Conservation (phyloP, 2,888 invertebrate genomes). For the Melieria picta region DNA sequence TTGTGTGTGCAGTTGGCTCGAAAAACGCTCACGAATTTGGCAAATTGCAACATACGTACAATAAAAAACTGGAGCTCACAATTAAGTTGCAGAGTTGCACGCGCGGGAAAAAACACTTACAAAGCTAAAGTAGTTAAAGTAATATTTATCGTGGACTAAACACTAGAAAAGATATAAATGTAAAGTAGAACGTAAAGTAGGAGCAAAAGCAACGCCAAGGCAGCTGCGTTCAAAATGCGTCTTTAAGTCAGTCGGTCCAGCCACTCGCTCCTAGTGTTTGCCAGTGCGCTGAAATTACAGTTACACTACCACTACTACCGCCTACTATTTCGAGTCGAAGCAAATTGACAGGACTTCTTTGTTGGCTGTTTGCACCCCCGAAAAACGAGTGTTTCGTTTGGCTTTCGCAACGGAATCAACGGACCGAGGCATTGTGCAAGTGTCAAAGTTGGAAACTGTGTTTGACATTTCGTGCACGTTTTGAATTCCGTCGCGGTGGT, state of each 20-base stretch:
- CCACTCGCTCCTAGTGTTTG: neutral
- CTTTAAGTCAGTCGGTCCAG: neutral
- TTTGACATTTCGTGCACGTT: too few relatives aligned
- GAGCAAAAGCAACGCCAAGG: neutral
- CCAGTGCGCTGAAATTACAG: constrained; percentile 6
- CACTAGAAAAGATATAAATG: neutral
- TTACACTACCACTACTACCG: neutral
- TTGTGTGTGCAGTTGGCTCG: neutral
- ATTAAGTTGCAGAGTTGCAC: neutral
- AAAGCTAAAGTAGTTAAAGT: neutral
- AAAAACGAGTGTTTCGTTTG: too few relatives aligned
- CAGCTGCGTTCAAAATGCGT: neutral
- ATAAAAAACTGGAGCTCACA: too few relatives aligned
- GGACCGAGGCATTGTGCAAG: too few relatives aligned
- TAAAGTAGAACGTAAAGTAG: neutral
- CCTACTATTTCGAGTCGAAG: too few relatives aligned
- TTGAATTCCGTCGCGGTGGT: too few relatives aligned
- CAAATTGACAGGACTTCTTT: too few relatives aligned
- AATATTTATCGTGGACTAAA: neutral
- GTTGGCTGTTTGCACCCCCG: too few relatives aligned
- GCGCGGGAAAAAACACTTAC: neutral
- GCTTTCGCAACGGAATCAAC: too few relatives aligned
- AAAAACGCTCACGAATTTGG: too few relatives aligned
- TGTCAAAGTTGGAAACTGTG: too few relatives aligned
- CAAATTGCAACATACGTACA: too few relatives aligned